A percentile compares a stretch with the other conserved stretches of the same genome.
Conservation (phyloP, 2,888 invertebrate species). For the Mechanitis mazaeus region DNA sequence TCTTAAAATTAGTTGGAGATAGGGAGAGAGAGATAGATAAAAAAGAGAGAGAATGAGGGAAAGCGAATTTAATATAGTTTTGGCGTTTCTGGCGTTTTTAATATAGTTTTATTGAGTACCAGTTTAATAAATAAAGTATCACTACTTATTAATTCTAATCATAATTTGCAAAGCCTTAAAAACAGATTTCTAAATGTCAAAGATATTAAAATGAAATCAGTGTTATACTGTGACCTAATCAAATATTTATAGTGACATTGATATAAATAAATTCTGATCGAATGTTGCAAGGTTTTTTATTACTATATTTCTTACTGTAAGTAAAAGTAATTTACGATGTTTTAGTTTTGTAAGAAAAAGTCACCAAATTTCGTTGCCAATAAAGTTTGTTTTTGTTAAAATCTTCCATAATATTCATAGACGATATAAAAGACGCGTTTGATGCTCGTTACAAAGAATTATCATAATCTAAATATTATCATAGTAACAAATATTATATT, state of each 20-base stretch:
- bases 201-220: slow-evolving; percentile 14
- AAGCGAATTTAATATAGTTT: no score
- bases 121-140: no score
- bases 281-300: neutral
- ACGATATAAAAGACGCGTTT: slow-evolving; percentile 18
- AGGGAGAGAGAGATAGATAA: no score
- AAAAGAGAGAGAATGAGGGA: no score
- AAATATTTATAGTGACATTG: slow-evolving; percentile 12
- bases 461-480: slow-evolving; percentile 33
- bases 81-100: no score
- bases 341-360: neutral
- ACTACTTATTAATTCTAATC: no score
- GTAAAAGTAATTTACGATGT: neutral
- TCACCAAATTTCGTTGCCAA: neutral
- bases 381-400: slow-evolving; percentile 10
- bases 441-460: slow-evolving; percentile 23
- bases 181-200: neutral
- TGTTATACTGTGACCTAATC: neutral
- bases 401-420: slow-evolving; percentile 3
- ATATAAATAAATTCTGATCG: neutral
- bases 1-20: no score
- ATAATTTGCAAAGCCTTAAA: no score
- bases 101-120: no score
- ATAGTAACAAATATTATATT: slow-evolving; percentile 21
- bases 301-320: neutral